A percentile compares a stretch with the other conserved stretches of the same genome.
These are phyloP conservation scores for Iguana delicatissima DNA, from an alignment of 2,797 vertebrate species.

Conservation along the genomic window DNA sequence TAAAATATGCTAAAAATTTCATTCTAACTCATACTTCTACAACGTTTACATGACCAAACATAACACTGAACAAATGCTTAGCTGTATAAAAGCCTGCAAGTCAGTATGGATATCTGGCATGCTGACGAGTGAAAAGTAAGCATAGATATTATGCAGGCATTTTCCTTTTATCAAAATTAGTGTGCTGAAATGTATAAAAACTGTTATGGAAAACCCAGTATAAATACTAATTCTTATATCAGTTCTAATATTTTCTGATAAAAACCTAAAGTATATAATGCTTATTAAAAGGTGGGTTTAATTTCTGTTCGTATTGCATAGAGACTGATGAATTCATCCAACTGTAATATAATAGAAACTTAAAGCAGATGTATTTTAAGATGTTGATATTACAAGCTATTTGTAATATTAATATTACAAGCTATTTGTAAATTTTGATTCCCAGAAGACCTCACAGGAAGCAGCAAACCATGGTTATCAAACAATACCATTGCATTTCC, in stretches of 20 bases:
- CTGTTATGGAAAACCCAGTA: not conserved
- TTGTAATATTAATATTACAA: conserved; percentile 58
- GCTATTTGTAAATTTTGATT: conserved; percentile 66
- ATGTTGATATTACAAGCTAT: conserved; percentile 55
- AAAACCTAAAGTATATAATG: not conserved
- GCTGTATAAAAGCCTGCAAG: not conserved
- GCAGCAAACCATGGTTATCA: conserved; percentile 80
- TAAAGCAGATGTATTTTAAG: conserved; percentile 49
- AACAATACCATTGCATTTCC: conserved; percentile 76
- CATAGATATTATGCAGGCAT: not conserved
- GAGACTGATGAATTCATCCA: conserved; percentile 35
- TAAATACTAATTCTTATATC: not conserved
- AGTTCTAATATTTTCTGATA: not conserved
- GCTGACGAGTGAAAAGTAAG: not conserved
- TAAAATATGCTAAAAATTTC: not conserved
- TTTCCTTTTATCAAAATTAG: not conserved
- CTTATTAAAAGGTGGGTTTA: not conserved
- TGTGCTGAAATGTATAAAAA: not conserved
- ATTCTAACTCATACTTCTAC: not conserved
- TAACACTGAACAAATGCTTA: not conserved
- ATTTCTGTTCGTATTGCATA: conserved; percentile 29
- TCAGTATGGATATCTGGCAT: not conserved
- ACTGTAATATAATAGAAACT: conserved; percentile 35
- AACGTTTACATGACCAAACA: not conserved
- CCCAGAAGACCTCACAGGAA: conserved; percentile 86